These are phyloP conservation scores for Premnoplex brunnescens DNA, from an alignment of 2,797 vertebrate genomes.

Conservation along the genomic window DNA sequence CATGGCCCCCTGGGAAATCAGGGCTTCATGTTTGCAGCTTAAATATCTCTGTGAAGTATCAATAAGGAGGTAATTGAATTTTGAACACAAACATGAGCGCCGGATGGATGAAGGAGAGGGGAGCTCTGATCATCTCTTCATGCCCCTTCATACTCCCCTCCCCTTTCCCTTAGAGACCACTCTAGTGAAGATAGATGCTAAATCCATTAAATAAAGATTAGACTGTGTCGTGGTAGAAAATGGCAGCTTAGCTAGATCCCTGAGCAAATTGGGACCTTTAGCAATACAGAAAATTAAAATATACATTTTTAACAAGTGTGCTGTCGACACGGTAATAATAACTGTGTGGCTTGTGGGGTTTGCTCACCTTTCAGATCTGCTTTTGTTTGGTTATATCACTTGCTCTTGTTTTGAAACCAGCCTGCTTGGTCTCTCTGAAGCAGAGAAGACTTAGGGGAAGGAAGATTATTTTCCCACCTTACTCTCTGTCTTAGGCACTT, in stretches of 20 bases:
- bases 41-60: slow-evolving; percentile 99
- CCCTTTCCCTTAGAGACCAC: slow-evolving; percentile 85
- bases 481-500: slow-evolving; percentile 39
- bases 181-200: slow-evolving; percentile 97
- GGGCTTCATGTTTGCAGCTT: slow-evolving; percentile 99
- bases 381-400: slow-evolving; percentile 74
- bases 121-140: slow-evolving; percentile 82
- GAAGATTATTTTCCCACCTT: background rate
- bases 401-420: slow-evolving; percentile 70
- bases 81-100: slow-evolving; percentile 99
- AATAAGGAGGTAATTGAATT: slow-evolving; percentile 99
- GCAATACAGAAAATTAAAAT: slow-evolving; percentile 85
- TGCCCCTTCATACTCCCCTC: slow-evolving; percentile 80
- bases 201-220: slow-evolving; percentile 99
- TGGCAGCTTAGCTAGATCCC: slow-evolving; percentile 83
- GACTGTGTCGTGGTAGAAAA: slow-evolving; percentile 83
- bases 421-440: slow-evolving; percentile 61
- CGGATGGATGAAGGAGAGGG: slow-evolving; percentile 90
- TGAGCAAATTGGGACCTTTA: slow-evolving; percentile 79
- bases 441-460: slow-evolving; percentile 48
- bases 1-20: slow-evolving; percentile 99
- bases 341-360: slow-evolving; percentile 65
- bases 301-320: slow-evolving; percentile 85
- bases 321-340: slow-evolving; percentile 71
- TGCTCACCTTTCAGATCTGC: slow-evolving; percentile 71